A percentile compares a stretch with the other conserved stretches of the same genome.
phyloP scores from a whole-genome alignment of 2,888 invertebrate species.

The Agrotis exclamationis region DNA sequence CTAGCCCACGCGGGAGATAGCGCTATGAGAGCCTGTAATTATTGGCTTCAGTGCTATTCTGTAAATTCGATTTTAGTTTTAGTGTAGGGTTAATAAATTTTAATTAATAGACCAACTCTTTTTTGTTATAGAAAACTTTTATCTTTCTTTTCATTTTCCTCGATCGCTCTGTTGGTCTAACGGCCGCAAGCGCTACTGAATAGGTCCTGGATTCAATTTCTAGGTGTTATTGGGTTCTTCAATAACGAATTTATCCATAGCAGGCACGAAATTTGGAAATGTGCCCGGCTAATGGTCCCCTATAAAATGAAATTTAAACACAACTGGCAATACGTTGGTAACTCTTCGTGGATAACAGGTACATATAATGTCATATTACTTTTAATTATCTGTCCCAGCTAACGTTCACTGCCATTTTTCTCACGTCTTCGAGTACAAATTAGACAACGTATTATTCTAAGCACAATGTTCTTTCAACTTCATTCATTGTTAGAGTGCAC shows the following conservation, averaged over 20 bases:
- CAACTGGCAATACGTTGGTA: background rate
- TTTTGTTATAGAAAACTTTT: background rate
- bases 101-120: slow-evolving; percentile 30
- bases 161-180: background rate
- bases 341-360: background rate
- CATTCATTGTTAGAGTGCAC: slow-evolving; percentile 28
- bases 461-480: slow-evolving; percentile 6
- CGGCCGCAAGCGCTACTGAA: background rate
- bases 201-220: background rate
- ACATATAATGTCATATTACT: background rate
- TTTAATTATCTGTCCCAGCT: background rate
- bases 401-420: slow-evolving; percentile 4
- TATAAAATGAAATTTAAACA: background rate
- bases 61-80: slow-evolving; percentile 54
- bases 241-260: background rate
- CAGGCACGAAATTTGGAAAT: background rate
- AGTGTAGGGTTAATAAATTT: slow-evolving; percentile 33
- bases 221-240: background rate
- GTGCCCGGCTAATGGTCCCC: too few relatives aligned
- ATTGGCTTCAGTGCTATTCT: slow-evolving; percentile 63
- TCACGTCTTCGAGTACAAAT: slow-evolving; percentile 14
- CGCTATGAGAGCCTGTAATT: slow-evolving; percentile 65
- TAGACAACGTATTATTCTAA: slow-evolving; percentile 23
- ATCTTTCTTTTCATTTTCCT: background rate
- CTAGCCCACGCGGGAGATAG: slow-evolving; percentile 78